Percentiles rank a stretch among this genome's conserved stretches.
phyloP scores from a whole-genome alignment of 30 jellyfish, hydroid and myxozoan genomes.

The Morbakka virulenta region DNA sequence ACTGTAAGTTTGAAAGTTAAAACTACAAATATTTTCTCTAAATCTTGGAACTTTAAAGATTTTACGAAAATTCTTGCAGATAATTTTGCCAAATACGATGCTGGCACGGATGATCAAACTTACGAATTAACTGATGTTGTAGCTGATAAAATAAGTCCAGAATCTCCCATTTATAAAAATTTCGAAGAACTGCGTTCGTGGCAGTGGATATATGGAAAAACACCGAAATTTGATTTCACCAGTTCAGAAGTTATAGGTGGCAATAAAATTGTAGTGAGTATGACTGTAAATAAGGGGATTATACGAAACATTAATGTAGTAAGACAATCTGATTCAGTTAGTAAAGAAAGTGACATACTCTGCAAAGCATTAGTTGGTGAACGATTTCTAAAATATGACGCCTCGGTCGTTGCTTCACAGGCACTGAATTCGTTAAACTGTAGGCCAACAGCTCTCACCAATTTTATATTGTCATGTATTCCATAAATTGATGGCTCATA shows the following conservation, averaged over 20 bases:
- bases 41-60: slow-evolving; percentile 31
- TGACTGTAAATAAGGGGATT: slow-evolving; percentile 35
- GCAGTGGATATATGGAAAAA: slow-evolving; percentile 92
- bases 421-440: neutral
- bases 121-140: neutral
- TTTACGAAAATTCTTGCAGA: slow-evolving; percentile 22
- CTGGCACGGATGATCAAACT: neutral
- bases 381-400: neutral
- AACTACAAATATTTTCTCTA: slow-evolving; percentile 62
- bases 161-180: neutral
- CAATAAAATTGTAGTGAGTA: neutral
- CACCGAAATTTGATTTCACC: slow-evolving; percentile 70
- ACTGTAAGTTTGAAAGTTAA: slow-evolving; percentile 75
- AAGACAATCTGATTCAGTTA: neutral
- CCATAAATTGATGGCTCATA: no score
- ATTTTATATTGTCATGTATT: neutral
- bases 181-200: slow-evolving; percentile 44
- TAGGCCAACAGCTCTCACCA: neutral
- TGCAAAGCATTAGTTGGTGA: neutral
- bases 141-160: slow-evolving; percentile 24
- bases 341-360: neutral
- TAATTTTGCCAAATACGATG: neutral
- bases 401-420: neutral
- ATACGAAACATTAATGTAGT: neutral
- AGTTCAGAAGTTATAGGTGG: slow-evolving; percentile 1